Percentiles rank a stretch among this genome's conserved stretches.
These are phyloP conservation scores for Eilema sororculum DNA, from an alignment of 2,888 invertebrate genomes.

Conservation along the genomic window DNA sequence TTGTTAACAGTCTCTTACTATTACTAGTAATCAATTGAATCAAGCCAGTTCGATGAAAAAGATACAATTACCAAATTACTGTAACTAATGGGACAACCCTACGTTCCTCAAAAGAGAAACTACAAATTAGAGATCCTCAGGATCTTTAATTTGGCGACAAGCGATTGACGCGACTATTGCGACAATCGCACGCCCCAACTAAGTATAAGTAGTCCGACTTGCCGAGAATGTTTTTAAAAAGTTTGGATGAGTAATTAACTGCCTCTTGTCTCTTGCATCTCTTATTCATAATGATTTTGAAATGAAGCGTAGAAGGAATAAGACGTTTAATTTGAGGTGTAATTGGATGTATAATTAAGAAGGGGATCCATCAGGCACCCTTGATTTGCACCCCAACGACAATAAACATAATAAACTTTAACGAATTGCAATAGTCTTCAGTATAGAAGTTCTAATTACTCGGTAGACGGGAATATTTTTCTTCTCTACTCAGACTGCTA, in stretches of 20 bases:
- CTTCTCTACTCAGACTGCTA: too few species aligned
- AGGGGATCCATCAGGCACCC: background rate
- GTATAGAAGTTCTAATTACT: too few species aligned
- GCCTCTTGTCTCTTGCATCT: background rate
- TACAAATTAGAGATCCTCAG: constrained; percentile 48
- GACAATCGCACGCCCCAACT: constrained; percentile 36
- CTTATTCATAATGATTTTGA: background rate
- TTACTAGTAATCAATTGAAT: too few species aligned
- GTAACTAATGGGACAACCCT: constrained; percentile 30
- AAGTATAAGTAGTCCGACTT: constrained; percentile 33
- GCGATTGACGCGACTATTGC: constrained; percentile 41
- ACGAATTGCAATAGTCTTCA: too few species aligned
- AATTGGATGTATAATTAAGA: background rate
- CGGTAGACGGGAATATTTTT: too few species aligned
- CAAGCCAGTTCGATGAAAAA: background rate
- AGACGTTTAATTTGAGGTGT: background rate
- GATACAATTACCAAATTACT: background rate
- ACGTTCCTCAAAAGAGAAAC: constrained; percentile 29
- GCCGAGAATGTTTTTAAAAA: constrained; percentile 34
- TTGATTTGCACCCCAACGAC: background rate
- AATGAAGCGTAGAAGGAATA: background rate
- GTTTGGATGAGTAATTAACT: constrained; percentile 41
- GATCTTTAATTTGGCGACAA: constrained; percentile 47
- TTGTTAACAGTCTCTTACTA: too few species aligned
- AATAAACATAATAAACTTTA: too few species aligned